These are phyloP conservation scores for Cydia fagiglandana DNA, from an alignment of 1,140 invertebrate species.

Conservation along the genomic window DNA sequence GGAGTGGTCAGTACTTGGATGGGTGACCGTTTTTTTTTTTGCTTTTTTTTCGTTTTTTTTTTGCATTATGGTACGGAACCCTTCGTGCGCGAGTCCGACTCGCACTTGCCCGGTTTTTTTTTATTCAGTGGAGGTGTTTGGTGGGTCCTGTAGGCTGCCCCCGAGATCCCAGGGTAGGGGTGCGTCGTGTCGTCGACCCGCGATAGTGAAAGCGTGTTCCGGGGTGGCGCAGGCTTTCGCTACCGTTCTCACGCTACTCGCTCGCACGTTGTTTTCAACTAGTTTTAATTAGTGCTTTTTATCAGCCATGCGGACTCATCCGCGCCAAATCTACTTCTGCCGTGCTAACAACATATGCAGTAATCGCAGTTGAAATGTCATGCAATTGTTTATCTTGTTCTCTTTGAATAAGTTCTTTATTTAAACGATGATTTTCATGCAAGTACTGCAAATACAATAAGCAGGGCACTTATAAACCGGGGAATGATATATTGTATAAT, in stretches of 20 bases:
- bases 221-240: conserved; percentile 73
- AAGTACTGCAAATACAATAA: no score
- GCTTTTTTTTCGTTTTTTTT: no score
- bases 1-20: no score
- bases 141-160: not conserved
- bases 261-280: conserved; percentile 58
- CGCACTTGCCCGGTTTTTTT: not conserved
- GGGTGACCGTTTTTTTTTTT: no score
- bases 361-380: no score
- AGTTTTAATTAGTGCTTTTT: conserved; percentile 51
- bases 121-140: conserved; percentile 34
- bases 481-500: not conserved
- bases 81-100: no score
- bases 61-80: no score
- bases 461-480: not conserved
- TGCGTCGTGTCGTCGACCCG: conserved; percentile 73
- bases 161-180: conserved; percentile 62
- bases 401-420: no score
- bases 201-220: conserved; percentile 78
- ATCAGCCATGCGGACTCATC: conserved; percentile 3
- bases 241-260: conserved; percentile 67
- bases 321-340: conserved; percentile 2
- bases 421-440: no score
- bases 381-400: no score
- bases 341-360: no score